A percentile compares a stretch with the other conserved stretches of the same genome.
These are phyloP conservation scores for Gymnopithys bicolor DNA, from an alignment of 2,797 vertebrate species.

Conservation along the genomic window DNA sequence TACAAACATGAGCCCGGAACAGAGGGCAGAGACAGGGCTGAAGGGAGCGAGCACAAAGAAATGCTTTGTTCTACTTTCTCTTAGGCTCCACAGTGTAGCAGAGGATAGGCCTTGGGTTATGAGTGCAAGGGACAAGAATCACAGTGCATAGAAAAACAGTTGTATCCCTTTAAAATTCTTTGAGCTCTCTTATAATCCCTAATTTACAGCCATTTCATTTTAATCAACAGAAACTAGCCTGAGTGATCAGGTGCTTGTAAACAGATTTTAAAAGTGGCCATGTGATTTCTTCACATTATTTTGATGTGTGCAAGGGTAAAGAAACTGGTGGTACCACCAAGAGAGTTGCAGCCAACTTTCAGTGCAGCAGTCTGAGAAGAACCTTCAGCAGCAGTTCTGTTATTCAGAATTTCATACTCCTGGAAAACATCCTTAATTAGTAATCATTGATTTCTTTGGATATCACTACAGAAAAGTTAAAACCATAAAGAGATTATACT, in stretches of 20 bases:
- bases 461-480: not conserved
- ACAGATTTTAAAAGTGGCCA: not conserved
- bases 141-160: not conserved
- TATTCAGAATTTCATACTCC: not conserved
- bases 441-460: not conserved
- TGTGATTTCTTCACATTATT: not conserved
- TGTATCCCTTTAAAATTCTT: not conserved
- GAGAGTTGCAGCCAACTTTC: not conserved
- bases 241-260: not conserved
- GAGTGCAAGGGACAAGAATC: not conserved
- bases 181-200: not conserved
- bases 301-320: not conserved
- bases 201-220: not conserved
- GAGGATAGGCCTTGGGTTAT: not conserved
- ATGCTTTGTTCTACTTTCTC: not conserved
- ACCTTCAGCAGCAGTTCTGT: not conserved
- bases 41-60: not conserved
- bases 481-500: not conserved
- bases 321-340: not conserved
- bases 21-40: not conserved
- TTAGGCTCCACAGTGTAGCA: not conserved
- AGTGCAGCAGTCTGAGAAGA: not conserved
- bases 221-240: not conserved
- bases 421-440: not conserved
- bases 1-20: conserved; percentile 17